A percentile compares a stretch with the other conserved stretches of the same genome.
These are phyloP conservation scores for Nipponia nippon DNA, from an alignment of 2,113 vertebrate genomes.

Conservation along the genomic window DNA sequence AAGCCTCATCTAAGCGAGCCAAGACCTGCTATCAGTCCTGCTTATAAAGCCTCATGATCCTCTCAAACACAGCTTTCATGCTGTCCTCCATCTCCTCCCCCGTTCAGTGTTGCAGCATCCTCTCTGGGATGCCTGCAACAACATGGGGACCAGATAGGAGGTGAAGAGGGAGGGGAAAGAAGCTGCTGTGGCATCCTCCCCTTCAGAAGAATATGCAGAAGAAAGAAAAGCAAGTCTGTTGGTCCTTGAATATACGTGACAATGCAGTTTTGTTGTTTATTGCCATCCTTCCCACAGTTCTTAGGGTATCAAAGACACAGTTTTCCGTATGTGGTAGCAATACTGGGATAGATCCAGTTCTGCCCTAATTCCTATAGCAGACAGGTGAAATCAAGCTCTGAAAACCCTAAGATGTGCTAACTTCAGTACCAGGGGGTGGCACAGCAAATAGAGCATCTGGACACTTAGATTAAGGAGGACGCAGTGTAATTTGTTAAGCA, in stretches of 20 bases:
- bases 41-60: not conserved
- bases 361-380: not conserved
- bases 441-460: not conserved
- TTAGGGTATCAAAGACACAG: not conserved
- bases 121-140: not conserved
- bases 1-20: not conserved
- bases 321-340: not conserved
- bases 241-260: not conserved
- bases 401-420: not conserved
- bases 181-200: not conserved
- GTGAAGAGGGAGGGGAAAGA: not conserved
- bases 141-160: not conserved
- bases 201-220: not conserved
- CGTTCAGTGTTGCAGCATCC: not conserved
- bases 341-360: not conserved
- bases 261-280: not conserved
- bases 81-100: not conserved
- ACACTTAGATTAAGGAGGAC: not conserved
- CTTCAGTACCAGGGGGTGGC: not conserved
- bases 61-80: not conserved
- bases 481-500: not conserved
- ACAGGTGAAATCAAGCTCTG: not conserved
- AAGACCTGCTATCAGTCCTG: not conserved
- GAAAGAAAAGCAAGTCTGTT: not conserved
- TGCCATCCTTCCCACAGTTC: not conserved